phyloP scores from a whole-genome alignment of 1,140 invertebrate genomes.

The Leptopilina boulardi region DNA sequence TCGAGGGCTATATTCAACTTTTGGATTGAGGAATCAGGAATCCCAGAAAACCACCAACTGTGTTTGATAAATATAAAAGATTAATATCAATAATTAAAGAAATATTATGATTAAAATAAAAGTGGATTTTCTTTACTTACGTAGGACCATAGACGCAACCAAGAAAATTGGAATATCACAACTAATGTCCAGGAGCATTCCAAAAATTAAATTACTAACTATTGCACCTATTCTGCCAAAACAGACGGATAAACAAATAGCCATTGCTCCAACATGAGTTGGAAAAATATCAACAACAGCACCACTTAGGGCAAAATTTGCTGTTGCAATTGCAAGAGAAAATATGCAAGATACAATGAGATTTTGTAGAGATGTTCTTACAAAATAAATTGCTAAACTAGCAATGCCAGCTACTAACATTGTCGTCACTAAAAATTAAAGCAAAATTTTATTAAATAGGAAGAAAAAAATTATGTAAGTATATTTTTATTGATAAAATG shows the following conservation, averaged over 20 bases:
- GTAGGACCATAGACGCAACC: slow-evolving; percentile 69
- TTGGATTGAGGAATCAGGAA: slow-evolving; percentile 34
- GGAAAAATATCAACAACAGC: slow-evolving; percentile 78
- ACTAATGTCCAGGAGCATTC: slow-evolving; percentile 75
- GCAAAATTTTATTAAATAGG: not conserved
- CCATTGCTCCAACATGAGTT: slow-evolving; percentile 75
- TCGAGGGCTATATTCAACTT: not conserved
- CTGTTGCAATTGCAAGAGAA: slow-evolving; percentile 77
- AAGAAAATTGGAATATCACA: slow-evolving; percentile 76
- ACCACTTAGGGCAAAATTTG: slow-evolving; percentile 77
- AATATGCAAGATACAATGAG: slow-evolving; percentile 77
- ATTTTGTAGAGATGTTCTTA: slow-evolving; percentile 74
- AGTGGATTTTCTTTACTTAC: slow-evolving; percentile 61
- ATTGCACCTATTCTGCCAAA: slow-evolving; percentile 77
- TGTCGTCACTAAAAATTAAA: slow-evolving; percentile 66
- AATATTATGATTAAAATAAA: not conserved
- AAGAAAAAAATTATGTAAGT: too few relatives aligned
- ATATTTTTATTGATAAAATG: too few relatives aligned
- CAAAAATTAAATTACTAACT: slow-evolving; percentile 77
- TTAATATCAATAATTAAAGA: slow-evolving; percentile 3
- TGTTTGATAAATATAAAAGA: not conserved
- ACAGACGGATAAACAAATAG: slow-evolving; percentile 75
- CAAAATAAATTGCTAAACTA: slow-evolving; percentile 75
- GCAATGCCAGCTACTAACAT: slow-evolving; percentile 74
- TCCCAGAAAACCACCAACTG: slow-evolving; percentile 40